Conservation (phyloP, 2,113 vertebrate genomes). For the Sakesphorus luctuosus region DNA sequence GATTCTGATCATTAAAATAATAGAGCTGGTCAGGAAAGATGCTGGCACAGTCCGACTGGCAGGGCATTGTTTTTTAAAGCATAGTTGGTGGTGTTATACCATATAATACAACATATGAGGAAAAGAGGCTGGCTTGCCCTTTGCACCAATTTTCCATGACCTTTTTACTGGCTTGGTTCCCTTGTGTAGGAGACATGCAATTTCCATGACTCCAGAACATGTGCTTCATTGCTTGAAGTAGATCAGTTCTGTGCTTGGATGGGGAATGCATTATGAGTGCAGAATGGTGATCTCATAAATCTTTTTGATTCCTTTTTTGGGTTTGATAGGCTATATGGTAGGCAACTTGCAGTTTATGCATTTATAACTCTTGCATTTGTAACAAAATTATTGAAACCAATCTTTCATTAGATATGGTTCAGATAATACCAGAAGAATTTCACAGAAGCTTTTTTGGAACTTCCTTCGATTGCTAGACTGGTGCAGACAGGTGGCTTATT, state of each 20-base stretch:
- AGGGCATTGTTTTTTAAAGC: background rate
- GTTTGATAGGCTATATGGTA: background rate
- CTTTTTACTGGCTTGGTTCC: background rate
- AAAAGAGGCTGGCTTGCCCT: background rate
- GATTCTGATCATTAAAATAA: background rate
- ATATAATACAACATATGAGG: background rate
- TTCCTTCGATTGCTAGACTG: background rate
- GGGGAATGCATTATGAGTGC: background rate
- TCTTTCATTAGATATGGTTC: background rate
- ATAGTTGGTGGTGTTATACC: background rate
- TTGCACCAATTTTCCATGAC: background rate
- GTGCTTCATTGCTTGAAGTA: background rate
- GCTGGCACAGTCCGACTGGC: background rate
- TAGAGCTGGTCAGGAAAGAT: background rate
- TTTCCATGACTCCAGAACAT: background rate
- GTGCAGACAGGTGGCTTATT: background rate
- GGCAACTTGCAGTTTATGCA: background rate
- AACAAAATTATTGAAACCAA: background rate
- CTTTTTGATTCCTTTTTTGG: background rate
- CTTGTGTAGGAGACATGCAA: background rate
- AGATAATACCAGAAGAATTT: background rate
- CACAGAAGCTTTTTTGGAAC: background rate
- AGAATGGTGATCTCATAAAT: background rate
- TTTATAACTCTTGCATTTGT: background rate
- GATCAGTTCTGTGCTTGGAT: background rate